phyloP scores from a whole-genome alignment of 2,113 vertebrate species.

The Meles meles region DNA sequence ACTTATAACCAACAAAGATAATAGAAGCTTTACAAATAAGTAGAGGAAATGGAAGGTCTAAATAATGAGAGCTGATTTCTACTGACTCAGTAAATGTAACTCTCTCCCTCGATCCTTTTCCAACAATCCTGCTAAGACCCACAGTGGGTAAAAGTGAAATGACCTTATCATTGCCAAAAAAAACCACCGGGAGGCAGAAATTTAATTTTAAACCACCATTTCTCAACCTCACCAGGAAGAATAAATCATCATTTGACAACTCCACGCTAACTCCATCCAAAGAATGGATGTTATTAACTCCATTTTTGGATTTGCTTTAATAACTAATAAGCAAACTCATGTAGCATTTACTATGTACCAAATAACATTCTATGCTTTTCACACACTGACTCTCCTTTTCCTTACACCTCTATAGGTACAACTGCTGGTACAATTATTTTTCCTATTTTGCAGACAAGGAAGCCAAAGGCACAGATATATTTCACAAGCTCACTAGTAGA shows the following conservation, averaged over 20 bases:
- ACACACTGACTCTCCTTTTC: neutral
- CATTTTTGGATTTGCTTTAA: constrained; percentile 15
- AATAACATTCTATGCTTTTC: neutral
- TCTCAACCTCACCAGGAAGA: neutral
- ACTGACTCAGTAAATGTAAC: neutral
- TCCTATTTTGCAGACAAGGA: neutral
- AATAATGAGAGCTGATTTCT: neutral
- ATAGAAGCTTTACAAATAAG: constrained; percentile 8
- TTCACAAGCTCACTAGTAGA: neutral
- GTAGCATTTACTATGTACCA: neutral
- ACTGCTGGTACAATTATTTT: neutral
- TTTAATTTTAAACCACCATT: constrained; percentile 27
- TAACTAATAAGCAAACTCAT: neutral
- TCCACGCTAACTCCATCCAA: neutral
- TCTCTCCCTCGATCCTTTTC: neutral
- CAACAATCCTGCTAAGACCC: neutral
- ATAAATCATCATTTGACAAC: constrained; percentile 42
- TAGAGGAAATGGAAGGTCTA: neutral
- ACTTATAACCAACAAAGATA: neutral
- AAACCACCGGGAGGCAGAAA: constrained; percentile 34
- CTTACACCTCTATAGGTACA: neutral
- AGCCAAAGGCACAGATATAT: neutral
- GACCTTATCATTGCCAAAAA: neutral
- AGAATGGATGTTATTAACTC: neutral
- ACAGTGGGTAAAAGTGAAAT: neutral